These are phyloP conservation scores for Ellobius talpinus DNA, from an alignment of 2,113 vertebrate genomes.

Conservation along the genomic window DNA sequence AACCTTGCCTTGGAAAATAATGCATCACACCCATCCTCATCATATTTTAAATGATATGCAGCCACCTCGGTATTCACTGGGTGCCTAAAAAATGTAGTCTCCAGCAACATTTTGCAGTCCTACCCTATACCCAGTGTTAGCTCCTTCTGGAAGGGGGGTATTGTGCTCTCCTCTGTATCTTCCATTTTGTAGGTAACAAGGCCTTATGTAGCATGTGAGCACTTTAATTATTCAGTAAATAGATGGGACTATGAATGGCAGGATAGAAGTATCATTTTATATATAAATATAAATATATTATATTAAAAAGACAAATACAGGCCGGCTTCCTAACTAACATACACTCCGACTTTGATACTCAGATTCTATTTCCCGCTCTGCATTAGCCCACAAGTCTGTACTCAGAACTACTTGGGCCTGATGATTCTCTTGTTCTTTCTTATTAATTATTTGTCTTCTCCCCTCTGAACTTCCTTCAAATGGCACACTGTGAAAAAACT, in stretches of 20 bases:
- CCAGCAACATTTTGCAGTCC: not conserved
- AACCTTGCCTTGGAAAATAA: not conserved
- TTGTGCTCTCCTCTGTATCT: not conserved
- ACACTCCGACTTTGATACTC: not conserved
- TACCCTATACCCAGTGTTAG: not conserved
- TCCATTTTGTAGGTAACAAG: not conserved
- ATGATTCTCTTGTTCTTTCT: slow-evolving; percentile 65
- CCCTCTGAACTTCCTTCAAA: slow-evolving; percentile 78
- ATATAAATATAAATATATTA: not conserved
- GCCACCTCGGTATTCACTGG: not conserved
- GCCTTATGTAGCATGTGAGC: not conserved
- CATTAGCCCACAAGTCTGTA: not conserved
- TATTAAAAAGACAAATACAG: slow-evolving; percentile 10
- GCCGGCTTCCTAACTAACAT: not conserved
- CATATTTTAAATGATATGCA: not conserved
- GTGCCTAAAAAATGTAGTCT: not conserved
- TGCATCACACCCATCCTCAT: not conserved
- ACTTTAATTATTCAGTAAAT: slow-evolving; percentile 55
- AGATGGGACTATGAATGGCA: not conserved
- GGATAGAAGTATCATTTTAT: not conserved
- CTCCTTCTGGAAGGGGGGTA: not conserved
- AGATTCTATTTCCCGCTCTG: slow-evolving; percentile 21
- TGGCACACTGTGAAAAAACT: slow-evolving; percentile 57
- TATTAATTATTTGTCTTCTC: slow-evolving; percentile 75
- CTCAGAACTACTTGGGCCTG: slow-evolving; percentile 25